Evolutionary conservation across 2,888 invertebrate species (phyloP).

Genomic region (Mylabris sibirica): DNA sequence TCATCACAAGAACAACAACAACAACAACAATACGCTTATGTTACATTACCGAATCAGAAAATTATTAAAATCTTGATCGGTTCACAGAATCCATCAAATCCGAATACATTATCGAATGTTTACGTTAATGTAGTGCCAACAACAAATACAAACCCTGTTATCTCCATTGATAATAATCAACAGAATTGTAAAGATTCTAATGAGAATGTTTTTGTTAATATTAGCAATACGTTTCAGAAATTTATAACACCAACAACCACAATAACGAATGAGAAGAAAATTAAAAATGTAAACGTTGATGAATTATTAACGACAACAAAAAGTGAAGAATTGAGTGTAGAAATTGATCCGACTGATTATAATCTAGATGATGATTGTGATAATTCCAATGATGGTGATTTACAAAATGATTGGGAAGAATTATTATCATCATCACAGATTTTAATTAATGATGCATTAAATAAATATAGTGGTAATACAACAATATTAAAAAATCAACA

Average conservation of each 20-base stretch:
- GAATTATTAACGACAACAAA: slow-evolving; percentile 50
- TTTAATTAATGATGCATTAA: slow-evolving; percentile 21
- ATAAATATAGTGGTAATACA: slow-evolving; percentile 37
- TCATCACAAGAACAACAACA: slow-evolving; percentile 44
- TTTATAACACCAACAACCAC: slow-evolving; percentile 46
- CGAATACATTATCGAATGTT: slow-evolving; percentile 53
- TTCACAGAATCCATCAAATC: slow-evolving; percentile 41
- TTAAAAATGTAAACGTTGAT: slow-evolving; percentile 44
- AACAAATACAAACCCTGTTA: slow-evolving; percentile 23
- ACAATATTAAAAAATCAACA: slow-evolving; percentile 25
- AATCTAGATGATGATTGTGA: slow-evolving; percentile 44
- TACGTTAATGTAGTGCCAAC: slow-evolving; percentile 56
- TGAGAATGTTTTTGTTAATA: slow-evolving; percentile 56
- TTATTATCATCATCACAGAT: slow-evolving; percentile 51
- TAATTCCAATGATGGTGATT: slow-evolving; percentile 39
- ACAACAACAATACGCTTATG: slow-evolving; percentile 40
- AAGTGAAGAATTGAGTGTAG: slow-evolving; percentile 58
- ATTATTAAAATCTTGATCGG: slow-evolving; percentile 52
- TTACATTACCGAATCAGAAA: slow-evolving; percentile 54
- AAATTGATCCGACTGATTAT: slow-evolving; percentile 57
- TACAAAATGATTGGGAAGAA: slow-evolving; percentile 54
- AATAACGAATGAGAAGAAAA: slow-evolving; percentile 20
- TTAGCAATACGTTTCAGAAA: slow-evolving; percentile 54
- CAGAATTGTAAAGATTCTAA: slow-evolving; percentile 49
- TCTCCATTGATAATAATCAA: slow-evolving; percentile 29